Evolutionary conservation across 1,140 invertebrate genomes (phyloP).

Genomic region (Matsumurasca onukii): DNA sequence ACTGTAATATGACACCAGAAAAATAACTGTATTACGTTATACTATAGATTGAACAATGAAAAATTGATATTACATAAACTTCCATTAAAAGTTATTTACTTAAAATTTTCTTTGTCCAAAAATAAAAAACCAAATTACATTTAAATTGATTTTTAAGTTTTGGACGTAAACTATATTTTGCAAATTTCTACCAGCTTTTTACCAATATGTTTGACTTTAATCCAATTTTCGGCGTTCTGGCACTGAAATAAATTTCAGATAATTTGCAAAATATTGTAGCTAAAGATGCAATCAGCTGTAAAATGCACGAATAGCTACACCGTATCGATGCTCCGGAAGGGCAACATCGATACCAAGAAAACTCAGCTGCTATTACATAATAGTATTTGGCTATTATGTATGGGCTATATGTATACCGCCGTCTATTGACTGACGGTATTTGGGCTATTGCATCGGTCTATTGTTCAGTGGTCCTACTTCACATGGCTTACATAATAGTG

Average conservation of each 20-base stretch:
- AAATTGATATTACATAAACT: constrained; percentile 32
- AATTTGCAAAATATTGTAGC: constrained; percentile 35
- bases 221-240: constrained; percentile 23
- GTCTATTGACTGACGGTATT: constrained; percentile 31
- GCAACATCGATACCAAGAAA: constrained; percentile 3
- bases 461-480: constrained; percentile 22
- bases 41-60: constrained; percentile 31
- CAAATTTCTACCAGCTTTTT: constrained; percentile 30
- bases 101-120: constrained; percentile 28
- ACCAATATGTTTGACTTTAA: constrained; percentile 22
- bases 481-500: constrained; percentile 29
- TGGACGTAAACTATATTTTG: constrained; percentile 27
- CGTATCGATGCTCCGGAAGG: background rate
- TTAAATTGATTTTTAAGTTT: constrained; percentile 9
- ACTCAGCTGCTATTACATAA: constrained; percentile 38
- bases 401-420: constrained; percentile 32
- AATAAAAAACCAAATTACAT: constrained; percentile 4
- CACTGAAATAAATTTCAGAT: constrained; percentile 20
- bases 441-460: constrained; percentile 32
- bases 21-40: constrained; percentile 30
- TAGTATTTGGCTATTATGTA: constrained; percentile 42
- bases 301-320: constrained; percentile 8
- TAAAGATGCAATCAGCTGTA: constrained; percentile 2
- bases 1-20: constrained; percentile 35
- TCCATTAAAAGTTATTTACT: constrained; percentile 28